Evolutionary conservation across 2,888 invertebrate genomes (phyloP), one percentile per base, ranked within the genome.

Genomic region (Diarsia mendica): DNA sequence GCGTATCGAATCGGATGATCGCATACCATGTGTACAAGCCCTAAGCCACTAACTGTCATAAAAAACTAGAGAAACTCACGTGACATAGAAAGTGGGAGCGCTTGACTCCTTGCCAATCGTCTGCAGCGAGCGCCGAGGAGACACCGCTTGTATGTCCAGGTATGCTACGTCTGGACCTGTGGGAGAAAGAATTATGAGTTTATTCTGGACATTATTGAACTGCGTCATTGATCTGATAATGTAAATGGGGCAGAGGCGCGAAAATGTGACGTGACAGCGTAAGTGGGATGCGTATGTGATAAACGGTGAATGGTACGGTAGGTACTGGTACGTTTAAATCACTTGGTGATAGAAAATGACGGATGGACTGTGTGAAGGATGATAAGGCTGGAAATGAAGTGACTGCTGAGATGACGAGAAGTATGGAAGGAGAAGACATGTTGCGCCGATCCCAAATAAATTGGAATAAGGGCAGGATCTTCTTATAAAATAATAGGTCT

Each of bases 21-120:
- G 11, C 18, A 39, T 55, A 33, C 3, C 15, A 33, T 72, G 48
- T 72, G 48, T 33, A 44, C 1, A 44, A 28, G 49, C 48, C 46
- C 18, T 23, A 15, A 67, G 18, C 6, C 48, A 46, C 46, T n/a
- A 65, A 68, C n/a, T 39, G 18, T 66, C 46, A 55, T 46, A 53
- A 8, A 63, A 53, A 93, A 95, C 94, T 88, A 28, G 28, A 28
- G 8, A 63, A 53, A 93, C 95, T 94, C 88, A 95, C 95, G 93
- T 91, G 80, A 94, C 80, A 44, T 78, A 89, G 67, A 95, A 87
- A 15, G 83, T 84, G 28, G 95, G 94, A 18, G 90, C 77, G 8
- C 67, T 81, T 77, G 89, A 88, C 23, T 75, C 80, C 53, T 79
- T 87, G 87, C 90, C 91, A 87, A 91, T 87, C n/a, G 88, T 89